phyloP scores from a whole-genome alignment of 1,140 invertebrate genomes.

The Meteorus sp. region DNA sequence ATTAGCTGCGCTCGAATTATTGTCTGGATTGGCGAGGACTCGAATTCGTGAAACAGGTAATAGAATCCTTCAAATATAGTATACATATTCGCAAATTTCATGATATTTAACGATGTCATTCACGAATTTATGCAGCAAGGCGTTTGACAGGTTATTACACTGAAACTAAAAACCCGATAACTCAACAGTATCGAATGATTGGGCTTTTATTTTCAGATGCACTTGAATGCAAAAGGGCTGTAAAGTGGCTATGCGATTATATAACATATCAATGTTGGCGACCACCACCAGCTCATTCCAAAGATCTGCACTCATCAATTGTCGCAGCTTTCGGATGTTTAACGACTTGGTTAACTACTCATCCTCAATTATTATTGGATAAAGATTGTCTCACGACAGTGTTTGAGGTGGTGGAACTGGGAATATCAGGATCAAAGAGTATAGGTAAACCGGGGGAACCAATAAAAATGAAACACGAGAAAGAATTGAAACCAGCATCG shows the following conservation, averaged over 20 bases:
- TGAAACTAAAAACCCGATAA: conserved; percentile 2
- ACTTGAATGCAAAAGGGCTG: conserved; percentile 86
- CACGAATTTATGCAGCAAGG: conserved; percentile 48
- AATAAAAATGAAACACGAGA: conserved; percentile 92
- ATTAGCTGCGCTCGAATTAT: conserved; percentile 87
- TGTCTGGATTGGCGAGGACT: conserved; percentile 85
- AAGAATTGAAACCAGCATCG: conserved; percentile 93
- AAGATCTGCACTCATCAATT: conserved; percentile 97
- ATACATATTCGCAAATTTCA: conserved; percentile 4
- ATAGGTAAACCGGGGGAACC: conserved; percentile 84
- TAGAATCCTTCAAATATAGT: not conserved
- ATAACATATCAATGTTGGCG: conserved; percentile 94
- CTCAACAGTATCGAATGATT: conserved; percentile 12
- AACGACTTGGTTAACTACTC: conserved; percentile 88
- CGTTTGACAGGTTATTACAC: conserved; percentile 52
- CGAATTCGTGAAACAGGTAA: conserved; percentile 83
- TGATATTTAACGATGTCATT: conserved; percentile 26
- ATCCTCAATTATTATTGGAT: conserved; percentile 85
- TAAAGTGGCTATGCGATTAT: conserved; percentile 98
- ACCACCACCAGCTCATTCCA: conserved; percentile 93
- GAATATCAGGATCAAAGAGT: conserved; percentile 93
- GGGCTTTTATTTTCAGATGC: conserved; percentile 65
- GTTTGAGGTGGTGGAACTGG: conserved; percentile 95
- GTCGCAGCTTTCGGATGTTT: conserved; percentile 93
- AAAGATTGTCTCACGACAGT: conserved; percentile 90